Base-by-base conservation (phyloP, 2,113 vertebrate species). In the Protobothrops mucrosquamatus region DNA sequence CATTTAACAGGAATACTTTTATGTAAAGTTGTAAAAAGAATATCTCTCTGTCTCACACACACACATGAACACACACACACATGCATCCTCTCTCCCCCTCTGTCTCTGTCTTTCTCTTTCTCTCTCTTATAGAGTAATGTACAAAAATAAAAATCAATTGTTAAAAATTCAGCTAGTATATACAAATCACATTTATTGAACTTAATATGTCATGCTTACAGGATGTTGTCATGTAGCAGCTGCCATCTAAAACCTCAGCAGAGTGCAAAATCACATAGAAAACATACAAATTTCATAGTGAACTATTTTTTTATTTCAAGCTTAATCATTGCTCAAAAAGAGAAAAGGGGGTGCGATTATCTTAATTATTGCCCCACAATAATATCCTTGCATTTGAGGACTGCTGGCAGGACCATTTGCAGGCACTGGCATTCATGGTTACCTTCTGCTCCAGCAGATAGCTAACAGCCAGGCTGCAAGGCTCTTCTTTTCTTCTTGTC, bases 211-310 rank as follows among this genome's bases (percentile, higher is more conserved):
- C 52, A 89, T 94, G 91, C 93, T 24, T 39, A 34, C 26, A 55
- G 54, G 34, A 91, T 93, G 92, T 93, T n/a, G 56, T 23, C 48
- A 51, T 56, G 90, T 74, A 92, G 46, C 55, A 22, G 57, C 64
- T 91, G 29, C 43, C 91, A 24, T 51, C 74, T 92, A 90, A 92
- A 93, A 85, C 2, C 87, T 94, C 10, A 48, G 29, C 11, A 69
- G 29, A 74, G 91, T 64, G 88, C 90, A 43, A 92, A 92, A 93
- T 87, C n/a, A 29, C 34, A 23, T 26, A 18, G 20, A 24, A 93
- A 93, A 93, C 85, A 7, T 0, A 51, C 48, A 51, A 51, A 34
- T 1, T 91, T 24, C 1, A 43, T 2, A 51, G 54, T 89, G 8
- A 91, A 59, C 14, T 3, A 3, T 11, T 92, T 91, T 94, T 39